Evolutionary conservation across 2,888 invertebrate species (phyloP).

Genomic region (Crocallis elinguaria): DNA sequence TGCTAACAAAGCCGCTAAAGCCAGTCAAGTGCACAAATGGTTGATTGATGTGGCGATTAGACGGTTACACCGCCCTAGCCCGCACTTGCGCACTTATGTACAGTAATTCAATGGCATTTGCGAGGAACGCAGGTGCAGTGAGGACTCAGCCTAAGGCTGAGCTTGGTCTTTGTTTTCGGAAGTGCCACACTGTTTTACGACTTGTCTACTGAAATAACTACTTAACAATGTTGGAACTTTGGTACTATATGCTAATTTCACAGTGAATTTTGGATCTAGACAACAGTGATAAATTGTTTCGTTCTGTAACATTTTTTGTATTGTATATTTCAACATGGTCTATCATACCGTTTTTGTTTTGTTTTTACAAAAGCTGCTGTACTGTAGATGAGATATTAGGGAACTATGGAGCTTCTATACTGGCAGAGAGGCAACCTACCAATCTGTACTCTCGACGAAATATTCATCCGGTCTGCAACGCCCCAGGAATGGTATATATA

Average conservation of each 20-base stretch:
- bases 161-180: slow-evolving; percentile 9
- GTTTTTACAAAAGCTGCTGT: too few relatives aligned
- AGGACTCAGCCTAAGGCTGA: slow-evolving; percentile 17
- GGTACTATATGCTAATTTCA: background rate
- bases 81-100: slow-evolving; percentile 30
- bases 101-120: slow-evolving; percentile 33
- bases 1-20: slow-evolving; percentile 24
- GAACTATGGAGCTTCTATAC: too few relatives aligned
- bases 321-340: too few relatives aligned
- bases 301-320: too few relatives aligned
- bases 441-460: too few relatives aligned
- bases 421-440: too few relatives aligned
- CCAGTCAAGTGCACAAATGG: slow-evolving; percentile 38
- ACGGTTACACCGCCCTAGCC: slow-evolving; percentile 11
- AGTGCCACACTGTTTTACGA: slow-evolving; percentile 4
- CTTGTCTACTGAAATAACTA: slow-evolving; percentile 4
- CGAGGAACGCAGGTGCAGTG: slow-evolving; percentile 23
- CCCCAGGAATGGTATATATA: too few relatives aligned
- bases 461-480: too few relatives aligned
- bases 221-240: background rate
- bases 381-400: too few relatives aligned
- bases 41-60: slow-evolving; percentile 39
- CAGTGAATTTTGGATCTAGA: background rate
- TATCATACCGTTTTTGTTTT: too few relatives aligned
- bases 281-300: too few relatives aligned